Percentiles rank a stretch among this genome's conserved stretches.
Evolutionary conservation across 2,797 vertebrate species (phyloP).

Genomic region (Acanthornis magna): DNA sequence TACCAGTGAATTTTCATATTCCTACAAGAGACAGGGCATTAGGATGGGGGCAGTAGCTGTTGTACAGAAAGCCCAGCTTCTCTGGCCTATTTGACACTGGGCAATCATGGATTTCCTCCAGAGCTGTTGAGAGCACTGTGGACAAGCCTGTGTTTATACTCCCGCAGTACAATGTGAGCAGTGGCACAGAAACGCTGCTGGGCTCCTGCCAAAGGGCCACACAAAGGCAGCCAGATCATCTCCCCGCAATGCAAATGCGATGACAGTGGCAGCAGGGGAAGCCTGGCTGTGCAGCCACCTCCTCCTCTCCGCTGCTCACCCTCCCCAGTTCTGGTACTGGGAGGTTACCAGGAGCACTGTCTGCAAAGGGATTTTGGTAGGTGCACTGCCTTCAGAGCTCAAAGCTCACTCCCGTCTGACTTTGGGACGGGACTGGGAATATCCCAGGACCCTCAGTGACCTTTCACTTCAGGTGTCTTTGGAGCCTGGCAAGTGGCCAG

Average conservation of each 20-base stretch:
- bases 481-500: conserved; percentile 12
- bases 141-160: conserved; percentile 55
- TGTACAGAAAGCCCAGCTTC: neutral
- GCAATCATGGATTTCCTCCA: conserved; percentile 27
- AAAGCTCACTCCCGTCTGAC: neutral
- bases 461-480: neutral
- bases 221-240: conserved; percentile 53
- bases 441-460: neutral
- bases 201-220: conserved; percentile 39
- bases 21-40: neutral
- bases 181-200: conserved; percentile 63
- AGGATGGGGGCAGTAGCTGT: neutral
- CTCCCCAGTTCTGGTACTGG: neutral
- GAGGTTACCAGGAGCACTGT: neutral
- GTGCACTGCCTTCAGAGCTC: neutral
- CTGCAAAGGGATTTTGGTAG: neutral
- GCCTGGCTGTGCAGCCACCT: neutral
- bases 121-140: neutral
- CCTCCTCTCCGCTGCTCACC: neutral
- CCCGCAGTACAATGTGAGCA: conserved; percentile 62
- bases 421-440: neutral
- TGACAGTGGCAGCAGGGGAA: neutral
- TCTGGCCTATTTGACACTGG: neutral
- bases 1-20: neutral
- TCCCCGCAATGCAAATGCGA: conserved; percentile 2